Evolutionary conservation across 2,888 invertebrate genomes (phyloP).

Genomic region (Phania funesta): DNA sequence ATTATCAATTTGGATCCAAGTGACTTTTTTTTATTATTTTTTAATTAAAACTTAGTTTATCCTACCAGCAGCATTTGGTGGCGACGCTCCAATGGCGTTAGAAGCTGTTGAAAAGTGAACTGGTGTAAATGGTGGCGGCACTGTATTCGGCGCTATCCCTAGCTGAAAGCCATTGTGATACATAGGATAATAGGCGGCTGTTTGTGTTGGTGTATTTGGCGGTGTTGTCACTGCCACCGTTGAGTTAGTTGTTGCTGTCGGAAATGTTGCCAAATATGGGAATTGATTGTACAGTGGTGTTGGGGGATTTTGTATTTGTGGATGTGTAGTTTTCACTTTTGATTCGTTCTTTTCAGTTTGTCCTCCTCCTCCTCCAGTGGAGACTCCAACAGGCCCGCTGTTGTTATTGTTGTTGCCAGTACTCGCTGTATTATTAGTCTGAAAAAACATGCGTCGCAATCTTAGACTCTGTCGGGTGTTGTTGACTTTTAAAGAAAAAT

Average conservation of each 20-base stretch:
- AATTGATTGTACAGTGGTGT: constrained; percentile 79
- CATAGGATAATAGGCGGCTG: constrained; percentile 78
- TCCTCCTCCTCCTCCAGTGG: constrained; percentile 65
- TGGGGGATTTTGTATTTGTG: constrained; percentile 75
- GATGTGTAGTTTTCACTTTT: constrained; percentile 74
- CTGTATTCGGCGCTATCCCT: constrained; percentile 78
- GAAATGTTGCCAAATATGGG: constrained; percentile 79
- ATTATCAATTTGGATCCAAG: constrained; percentile 55
- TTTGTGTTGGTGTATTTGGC: constrained; percentile 69
- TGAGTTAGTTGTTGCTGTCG: constrained; percentile 71
- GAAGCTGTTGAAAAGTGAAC: constrained; percentile 75
- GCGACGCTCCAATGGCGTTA: constrained; percentile 67
- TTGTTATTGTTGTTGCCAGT: constrained; percentile 70
- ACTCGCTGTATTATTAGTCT: constrained; percentile 68
- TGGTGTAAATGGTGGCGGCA: constrained; percentile 79
- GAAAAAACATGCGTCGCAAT: constrained; percentile 55
- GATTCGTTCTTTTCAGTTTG: constrained; percentile 73
- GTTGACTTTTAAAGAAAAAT: constrained; percentile 11
- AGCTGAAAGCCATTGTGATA: constrained; percentile 80
- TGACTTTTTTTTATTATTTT: constrained; percentile 44
- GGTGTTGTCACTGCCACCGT: constrained; percentile 71
- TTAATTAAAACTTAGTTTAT: constrained; percentile 36
- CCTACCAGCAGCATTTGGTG: constrained; percentile 59
- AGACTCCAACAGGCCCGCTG: constrained; percentile 75
- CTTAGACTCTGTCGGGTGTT: constrained; percentile 38